Evolutionary conservation across 2,797 vertebrate species (phyloP).

Genomic region (Dryobates pubescens): DNA sequence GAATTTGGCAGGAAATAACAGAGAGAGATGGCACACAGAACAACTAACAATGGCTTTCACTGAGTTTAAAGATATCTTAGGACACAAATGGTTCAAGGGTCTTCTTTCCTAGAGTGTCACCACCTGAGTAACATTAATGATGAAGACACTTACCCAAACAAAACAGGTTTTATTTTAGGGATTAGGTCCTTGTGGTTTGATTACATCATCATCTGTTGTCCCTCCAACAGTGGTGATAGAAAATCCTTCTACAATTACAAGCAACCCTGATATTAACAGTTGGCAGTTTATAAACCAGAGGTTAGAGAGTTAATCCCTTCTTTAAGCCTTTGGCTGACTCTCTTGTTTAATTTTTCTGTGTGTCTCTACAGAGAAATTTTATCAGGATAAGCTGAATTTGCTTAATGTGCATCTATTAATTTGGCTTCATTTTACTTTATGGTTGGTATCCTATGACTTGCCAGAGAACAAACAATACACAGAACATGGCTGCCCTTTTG

Average conservation of each 20-base stretch:
- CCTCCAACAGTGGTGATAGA: not conserved
- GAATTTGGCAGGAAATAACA: not conserved
- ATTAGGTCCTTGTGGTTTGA: not conserved
- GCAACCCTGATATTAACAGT: not conserved
- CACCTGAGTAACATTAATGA: conserved; percentile 5
- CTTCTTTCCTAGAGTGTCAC: conserved; percentile 30
- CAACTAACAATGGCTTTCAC: conserved; percentile 15
- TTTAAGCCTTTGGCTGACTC: not conserved
- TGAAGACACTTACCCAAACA: not conserved
- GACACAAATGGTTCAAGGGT: not conserved
- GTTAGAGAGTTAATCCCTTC: not conserved
- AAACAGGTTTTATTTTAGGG: not conserved
- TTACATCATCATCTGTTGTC: not conserved
- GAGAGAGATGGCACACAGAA: not conserved
- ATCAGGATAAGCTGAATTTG: not conserved
- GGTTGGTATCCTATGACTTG: not conserved
- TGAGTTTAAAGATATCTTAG: conserved; percentile 16
- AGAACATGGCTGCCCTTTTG: not conserved
- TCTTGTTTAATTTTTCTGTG: not conserved
- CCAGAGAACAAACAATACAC: not conserved
- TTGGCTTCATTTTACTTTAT: not conserved
- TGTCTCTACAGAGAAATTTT: not conserved
- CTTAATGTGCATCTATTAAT: not conserved
- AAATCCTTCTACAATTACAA: not conserved
- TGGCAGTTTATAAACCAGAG: not conserved